These are phyloP conservation scores for Sitta carolinensis DNA, from an alignment of 2,797 vertebrate genomes.

Conservation along the genomic window DNA sequence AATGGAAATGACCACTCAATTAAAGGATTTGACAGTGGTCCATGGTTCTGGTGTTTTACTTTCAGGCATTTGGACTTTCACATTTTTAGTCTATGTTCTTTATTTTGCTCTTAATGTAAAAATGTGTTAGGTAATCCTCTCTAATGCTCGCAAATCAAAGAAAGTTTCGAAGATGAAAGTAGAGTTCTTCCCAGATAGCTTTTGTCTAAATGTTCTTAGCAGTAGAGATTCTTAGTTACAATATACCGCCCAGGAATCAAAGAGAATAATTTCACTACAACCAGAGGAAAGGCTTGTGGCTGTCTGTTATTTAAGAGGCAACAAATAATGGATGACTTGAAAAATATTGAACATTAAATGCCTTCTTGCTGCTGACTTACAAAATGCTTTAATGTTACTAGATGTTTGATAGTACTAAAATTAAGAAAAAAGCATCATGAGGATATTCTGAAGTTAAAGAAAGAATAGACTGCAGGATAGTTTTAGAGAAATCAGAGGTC, in stretches of 20 bases:
- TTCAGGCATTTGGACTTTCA: neutral
- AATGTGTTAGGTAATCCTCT: neutral
- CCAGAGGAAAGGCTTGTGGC: neutral
- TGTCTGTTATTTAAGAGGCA: neutral
- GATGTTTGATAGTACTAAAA: neutral
- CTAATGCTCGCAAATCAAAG: neutral
- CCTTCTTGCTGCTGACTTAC: neutral
- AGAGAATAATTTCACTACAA: constrained; percentile 15
- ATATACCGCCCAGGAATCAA: neutral
- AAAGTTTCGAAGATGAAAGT: neutral
- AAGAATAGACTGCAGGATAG: neutral
- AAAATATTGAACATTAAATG: constrained; percentile 22
- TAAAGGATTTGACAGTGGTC: neutral
- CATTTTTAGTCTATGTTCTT: neutral
- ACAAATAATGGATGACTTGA: constrained; percentile 12
- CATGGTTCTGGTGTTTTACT: neutral
- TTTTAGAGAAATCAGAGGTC: neutral
- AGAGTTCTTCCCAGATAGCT: neutral
- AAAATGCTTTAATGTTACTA: neutral
- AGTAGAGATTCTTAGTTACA: neutral
- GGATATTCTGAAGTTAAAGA: neutral
- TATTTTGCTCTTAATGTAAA: neutral
- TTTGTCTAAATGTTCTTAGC: neutral
- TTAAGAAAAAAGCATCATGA: neutral
- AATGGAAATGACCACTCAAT: neutral